phyloP scores from a whole-genome alignment of 2,113 vertebrate genomes.

The Stictonetta naevosa region DNA sequence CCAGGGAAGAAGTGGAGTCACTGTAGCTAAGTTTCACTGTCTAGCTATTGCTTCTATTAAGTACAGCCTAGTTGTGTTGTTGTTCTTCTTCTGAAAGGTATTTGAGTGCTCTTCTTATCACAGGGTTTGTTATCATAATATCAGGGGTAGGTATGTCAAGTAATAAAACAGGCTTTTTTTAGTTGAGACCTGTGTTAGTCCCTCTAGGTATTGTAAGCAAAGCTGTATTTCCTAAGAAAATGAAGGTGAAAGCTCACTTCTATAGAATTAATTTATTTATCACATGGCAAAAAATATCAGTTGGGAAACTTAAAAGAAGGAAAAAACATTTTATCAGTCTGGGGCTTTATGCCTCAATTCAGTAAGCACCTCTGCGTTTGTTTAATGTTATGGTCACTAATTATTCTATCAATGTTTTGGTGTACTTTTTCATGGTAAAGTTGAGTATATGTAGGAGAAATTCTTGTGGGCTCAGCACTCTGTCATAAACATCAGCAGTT shows the following conservation, averaged over 20 bases:
- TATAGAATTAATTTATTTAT: not conserved
- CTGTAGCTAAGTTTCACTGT: not conserved
- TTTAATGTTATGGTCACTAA: not conserved
- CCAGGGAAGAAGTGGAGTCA: no score
- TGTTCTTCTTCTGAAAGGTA: not conserved
- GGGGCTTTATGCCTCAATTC: not conserved
- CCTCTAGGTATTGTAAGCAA: not conserved
- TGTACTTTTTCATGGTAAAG: no score
- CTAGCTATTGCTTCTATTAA: not conserved
- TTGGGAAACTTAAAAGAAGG: not conserved
- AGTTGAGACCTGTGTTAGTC: not conserved
- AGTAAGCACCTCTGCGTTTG: not conserved
- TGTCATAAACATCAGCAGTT: not conserved
- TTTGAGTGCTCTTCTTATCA: not conserved
- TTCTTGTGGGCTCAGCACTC: not conserved
- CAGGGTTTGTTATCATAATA: not conserved
- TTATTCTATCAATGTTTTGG: not conserved
- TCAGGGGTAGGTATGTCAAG: not conserved
- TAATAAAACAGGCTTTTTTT: not conserved
- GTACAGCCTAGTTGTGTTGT: not conserved
- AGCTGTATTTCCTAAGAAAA: not conserved
- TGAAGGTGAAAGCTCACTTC: not conserved
- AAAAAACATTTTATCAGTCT: not conserved
- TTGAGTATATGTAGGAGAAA: not conserved
- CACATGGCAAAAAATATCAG: not conserved